Evolutionary conservation across 2,888 invertebrate species (phyloP).

Genomic region (Epinotia demarniana): DNA sequence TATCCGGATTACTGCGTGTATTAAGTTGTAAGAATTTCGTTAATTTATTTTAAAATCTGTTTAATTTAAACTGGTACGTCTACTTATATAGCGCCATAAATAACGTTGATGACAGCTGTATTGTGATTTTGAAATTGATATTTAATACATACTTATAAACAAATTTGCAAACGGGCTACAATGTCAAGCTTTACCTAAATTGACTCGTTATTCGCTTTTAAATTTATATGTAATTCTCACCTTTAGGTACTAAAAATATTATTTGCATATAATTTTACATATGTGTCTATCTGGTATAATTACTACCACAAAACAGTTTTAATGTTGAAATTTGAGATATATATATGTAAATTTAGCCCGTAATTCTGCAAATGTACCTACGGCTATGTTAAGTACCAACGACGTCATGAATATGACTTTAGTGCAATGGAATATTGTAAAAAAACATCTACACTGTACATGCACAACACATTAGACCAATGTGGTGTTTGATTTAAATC

Average conservation of each 20-base stretch:
- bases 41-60: conserved; percentile 1
- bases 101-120: not conserved
- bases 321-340: not conserved
- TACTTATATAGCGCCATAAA: conserved; percentile 10
- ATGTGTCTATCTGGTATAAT: not conserved
- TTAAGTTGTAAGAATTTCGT: conserved; percentile 31
- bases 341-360: not conserved
- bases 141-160: not conserved
- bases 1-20: conserved; percentile 23
- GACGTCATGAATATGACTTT: not conserved
- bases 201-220: too few relatives aligned
- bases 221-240: not conserved
- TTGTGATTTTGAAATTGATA: not conserved
- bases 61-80: conserved; percentile 4
- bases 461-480: too few relatives aligned
- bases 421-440: not conserved
- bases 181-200: not conserved
- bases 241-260: not conserved
- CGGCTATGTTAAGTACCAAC: not conserved
- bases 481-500: too few relatives aligned
- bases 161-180: not conserved
- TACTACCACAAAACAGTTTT: not conserved
- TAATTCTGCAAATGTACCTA: not conserved
- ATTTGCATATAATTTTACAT: not conserved
- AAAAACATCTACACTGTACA: too few relatives aligned